A percentile compares a stretch with the other conserved stretches of the same genome.
Conservation (phyloP, 2,113 vertebrate genomes). For the Panthera tigris region DNA sequence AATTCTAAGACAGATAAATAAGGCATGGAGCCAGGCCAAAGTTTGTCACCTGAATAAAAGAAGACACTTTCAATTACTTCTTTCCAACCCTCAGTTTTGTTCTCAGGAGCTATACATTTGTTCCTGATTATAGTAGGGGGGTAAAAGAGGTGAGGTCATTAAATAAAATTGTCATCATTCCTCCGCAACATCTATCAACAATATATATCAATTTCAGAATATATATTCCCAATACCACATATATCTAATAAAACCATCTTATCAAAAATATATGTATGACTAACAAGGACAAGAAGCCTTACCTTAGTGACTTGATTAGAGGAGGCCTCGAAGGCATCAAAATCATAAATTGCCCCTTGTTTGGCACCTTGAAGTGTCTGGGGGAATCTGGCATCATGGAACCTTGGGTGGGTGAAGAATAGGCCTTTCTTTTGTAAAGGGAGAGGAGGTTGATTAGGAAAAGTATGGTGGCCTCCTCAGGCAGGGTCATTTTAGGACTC, state of each 20-base stretch:
- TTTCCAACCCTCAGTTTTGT: background rate
- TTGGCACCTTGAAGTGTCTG: background rate
- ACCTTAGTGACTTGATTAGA: background rate
- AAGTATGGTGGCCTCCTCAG: background rate
- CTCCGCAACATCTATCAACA: background rate
- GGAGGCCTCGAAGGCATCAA: background rate
- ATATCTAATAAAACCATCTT: background rate
- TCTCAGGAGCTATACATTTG: background rate
- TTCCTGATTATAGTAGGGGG: background rate
- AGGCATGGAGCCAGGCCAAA: background rate
- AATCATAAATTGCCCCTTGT: background rate
- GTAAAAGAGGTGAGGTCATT: background rate
- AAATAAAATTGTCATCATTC: background rate
- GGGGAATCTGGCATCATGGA: background rate
- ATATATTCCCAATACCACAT: background rate
- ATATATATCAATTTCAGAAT: background rate
- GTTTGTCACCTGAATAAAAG: background rate
- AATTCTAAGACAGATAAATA: slow-evolving; percentile 35
- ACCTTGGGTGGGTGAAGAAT: background rate
- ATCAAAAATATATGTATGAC: background rate
- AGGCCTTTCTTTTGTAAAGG: background rate
- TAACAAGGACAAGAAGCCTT: background rate
- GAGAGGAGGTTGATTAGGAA: background rate
- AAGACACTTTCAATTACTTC: background rate
- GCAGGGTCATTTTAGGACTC: background rate